Percentiles rank a stretch among this genome's conserved stretches.
These are phyloP conservation scores for Lanius ludovicianus DNA, from an alignment of 2,113 vertebrate species.

Conservation along the genomic window DNA sequence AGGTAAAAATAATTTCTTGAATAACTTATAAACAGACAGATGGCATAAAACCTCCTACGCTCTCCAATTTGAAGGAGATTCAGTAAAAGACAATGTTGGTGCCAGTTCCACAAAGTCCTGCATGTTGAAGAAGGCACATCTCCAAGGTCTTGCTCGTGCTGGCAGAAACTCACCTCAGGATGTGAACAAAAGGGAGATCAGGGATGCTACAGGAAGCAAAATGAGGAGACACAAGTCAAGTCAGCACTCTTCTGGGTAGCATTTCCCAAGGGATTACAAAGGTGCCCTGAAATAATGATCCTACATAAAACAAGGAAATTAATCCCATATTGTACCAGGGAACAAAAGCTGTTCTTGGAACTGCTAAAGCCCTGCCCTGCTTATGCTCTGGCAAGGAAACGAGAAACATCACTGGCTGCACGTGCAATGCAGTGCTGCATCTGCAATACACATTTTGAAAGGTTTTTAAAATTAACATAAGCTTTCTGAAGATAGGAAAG, in stretches of 20 bases:
- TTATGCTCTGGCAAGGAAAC: background rate
- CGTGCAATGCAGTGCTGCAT: rapidly evolving
- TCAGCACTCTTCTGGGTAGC: background rate
- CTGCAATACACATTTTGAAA: rapidly evolving
- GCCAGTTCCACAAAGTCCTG: background rate
- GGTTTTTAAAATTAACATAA: rapidly evolving
- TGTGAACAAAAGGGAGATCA: background rate
- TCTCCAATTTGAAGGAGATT: background rate
- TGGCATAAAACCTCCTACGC: constrained; percentile 25
- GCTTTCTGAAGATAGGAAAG: background rate
- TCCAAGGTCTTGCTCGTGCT: background rate
- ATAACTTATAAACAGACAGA: constrained; percentile 53
- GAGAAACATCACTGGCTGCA: background rate
- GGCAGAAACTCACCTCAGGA: background rate
- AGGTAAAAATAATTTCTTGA: constrained; percentile 64
- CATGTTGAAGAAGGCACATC: background rate
- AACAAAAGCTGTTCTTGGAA: background rate
- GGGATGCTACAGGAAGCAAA: background rate
- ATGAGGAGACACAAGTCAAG: background rate
- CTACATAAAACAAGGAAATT: background rate
- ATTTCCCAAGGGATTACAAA: background rate
- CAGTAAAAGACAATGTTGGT: background rate
- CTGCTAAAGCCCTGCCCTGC: background rate
- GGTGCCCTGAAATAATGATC: background rate
- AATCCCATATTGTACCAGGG: background rate